Evolutionary conservation across 2,113 vertebrate species (phyloP).

Genomic region (Chionodraco myersi): DNA sequence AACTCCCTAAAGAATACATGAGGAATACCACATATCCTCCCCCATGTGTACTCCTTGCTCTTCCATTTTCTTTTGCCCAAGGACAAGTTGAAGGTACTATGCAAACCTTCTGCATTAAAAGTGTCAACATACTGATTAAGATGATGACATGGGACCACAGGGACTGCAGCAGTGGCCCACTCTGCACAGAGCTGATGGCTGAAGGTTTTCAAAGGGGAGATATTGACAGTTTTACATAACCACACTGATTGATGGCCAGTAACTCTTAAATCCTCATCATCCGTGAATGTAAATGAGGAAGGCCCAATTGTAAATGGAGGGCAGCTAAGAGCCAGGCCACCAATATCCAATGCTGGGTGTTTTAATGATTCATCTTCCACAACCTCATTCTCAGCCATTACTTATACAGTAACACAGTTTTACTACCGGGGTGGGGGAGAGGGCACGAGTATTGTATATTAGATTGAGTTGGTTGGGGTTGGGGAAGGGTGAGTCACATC

Average conservation of each 20-base stretch:
- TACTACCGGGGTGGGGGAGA: neutral
- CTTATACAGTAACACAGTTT: conserved; percentile 24
- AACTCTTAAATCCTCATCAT: conserved; percentile 39
- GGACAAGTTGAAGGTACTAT: conserved; percentile 35
- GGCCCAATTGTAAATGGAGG: conserved; percentile 40
- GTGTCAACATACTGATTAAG: conserved; percentile 44
- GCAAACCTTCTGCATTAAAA: conserved; percentile 36
- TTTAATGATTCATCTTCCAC: conserved; percentile 44
- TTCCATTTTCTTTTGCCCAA: conserved; percentile 21
- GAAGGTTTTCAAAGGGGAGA: conserved; percentile 26
- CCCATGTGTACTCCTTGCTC: conserved; percentile 11
- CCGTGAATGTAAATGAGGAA: conserved; percentile 47
- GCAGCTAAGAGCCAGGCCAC: conserved; percentile 10
- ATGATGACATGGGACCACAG: conserved; percentile 15
- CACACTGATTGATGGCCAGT: conserved; percentile 42
- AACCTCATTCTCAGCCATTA: conserved; percentile 35
- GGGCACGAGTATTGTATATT: conserved; percentile 32
- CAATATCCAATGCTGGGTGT: conserved; percentile 31
- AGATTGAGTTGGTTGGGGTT: neutral
- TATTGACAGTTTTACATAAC: conserved; percentile 44
- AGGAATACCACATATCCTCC: conserved; percentile 6
- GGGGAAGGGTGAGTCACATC: neutral
- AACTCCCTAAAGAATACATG: conserved; percentile 1
- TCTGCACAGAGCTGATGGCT: conserved; percentile 16
- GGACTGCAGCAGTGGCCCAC: conserved; percentile 4